Evolutionary conservation across 2,888 invertebrate species (phyloP).

Genomic region (Meghimatium bilineatum): DNA sequence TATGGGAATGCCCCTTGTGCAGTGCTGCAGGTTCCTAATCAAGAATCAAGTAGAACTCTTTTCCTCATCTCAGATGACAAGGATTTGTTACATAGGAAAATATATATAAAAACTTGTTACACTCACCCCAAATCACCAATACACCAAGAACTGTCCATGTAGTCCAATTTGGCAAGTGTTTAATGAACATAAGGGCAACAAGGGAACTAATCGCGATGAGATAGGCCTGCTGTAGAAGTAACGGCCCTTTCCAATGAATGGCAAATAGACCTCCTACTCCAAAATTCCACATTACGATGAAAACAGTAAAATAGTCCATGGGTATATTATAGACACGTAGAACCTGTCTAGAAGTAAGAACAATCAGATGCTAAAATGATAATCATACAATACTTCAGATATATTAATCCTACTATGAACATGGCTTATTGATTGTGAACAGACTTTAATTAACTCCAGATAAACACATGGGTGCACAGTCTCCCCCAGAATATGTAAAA

Average conservation of each 20-base stretch:
- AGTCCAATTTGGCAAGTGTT: constrained; percentile 99
- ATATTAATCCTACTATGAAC: too few species aligned
- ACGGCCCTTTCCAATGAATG: constrained; percentile 99
- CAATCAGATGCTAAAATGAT: neutral
- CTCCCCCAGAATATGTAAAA: too few species aligned
- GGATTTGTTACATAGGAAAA: too few species aligned
- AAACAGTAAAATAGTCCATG: constrained; percentile 93
- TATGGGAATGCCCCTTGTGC: too few species aligned
- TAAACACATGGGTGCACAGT: too few species aligned
- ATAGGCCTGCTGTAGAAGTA: constrained; percentile 92
- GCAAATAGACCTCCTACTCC: constrained; percentile 95
- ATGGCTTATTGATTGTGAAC: too few species aligned
- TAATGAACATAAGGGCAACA: constrained; percentile 99
- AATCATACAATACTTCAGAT: too few species aligned
- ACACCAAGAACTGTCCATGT: constrained; percentile 97
- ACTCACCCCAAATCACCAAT: constrained; percentile 96
- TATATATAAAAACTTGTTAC: neutral
- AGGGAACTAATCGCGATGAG: constrained; percentile 97
- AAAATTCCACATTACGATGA: constrained; percentile 97
- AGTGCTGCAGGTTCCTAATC: too few species aligned
- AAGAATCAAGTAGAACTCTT: too few species aligned
- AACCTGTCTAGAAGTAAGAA: constrained; percentile 84
- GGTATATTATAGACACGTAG: constrained; percentile 95
- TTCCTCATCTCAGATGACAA: too few species aligned
- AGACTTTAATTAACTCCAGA: too few species aligned